These are phyloP conservation scores for Ctenosaura bakeri DNA, from an alignment of 2,797 vertebrate genomes.

Conservation along the genomic window DNA sequence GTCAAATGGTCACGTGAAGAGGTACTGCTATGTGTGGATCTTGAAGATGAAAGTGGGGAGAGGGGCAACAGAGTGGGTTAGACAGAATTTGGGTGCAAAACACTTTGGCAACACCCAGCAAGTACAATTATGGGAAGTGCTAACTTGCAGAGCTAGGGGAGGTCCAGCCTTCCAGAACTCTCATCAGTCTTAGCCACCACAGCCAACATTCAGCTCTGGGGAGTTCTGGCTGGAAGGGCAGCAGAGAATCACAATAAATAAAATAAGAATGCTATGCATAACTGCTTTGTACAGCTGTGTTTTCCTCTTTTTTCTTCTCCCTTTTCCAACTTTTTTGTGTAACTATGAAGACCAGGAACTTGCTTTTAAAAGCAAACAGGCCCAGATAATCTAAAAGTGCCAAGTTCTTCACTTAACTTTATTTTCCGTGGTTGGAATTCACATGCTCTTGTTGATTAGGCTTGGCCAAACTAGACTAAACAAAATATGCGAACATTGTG, in stretches of 20 bases:
- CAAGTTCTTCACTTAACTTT: background rate
- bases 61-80: background rate
- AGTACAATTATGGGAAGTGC: background rate
- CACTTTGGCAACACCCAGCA: background rate
- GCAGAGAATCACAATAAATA: background rate
- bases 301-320: no score
- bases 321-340: no score
- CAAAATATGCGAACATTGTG: background rate
- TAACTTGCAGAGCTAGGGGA: background rate
- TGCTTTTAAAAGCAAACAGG: background rate
- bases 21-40: conserved; percentile 76
- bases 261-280: background rate
- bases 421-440: background rate
- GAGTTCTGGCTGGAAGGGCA: background rate
- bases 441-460: background rate
- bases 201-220: background rate
- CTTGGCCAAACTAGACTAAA: background rate
- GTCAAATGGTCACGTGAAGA: conserved; percentile 96
- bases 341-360: background rate
- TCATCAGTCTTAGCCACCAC: background rate
- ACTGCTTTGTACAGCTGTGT: no score
- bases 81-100: background rate
- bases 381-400: background rate
- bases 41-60: background rate
- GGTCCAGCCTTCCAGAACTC: background rate